Percentiles rank a stretch among this genome's conserved stretches.
phyloP scores from a whole-genome alignment of 2,888 invertebrate species.

The Drosophila mercatorum region DNA sequence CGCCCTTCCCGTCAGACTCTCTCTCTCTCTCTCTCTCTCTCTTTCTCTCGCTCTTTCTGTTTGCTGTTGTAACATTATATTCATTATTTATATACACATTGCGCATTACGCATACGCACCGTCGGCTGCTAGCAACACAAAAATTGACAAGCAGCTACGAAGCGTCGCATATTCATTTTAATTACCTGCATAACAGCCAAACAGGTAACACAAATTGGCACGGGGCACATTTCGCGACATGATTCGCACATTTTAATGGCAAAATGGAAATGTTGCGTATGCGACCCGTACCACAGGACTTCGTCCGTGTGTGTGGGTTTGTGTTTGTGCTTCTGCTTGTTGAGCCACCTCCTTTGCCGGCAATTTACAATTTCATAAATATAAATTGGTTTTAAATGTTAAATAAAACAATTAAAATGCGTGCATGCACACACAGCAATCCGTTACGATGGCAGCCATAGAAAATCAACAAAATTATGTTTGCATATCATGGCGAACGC shows the following conservation, averaged over 20 bases:
- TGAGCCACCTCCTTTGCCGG: conserved; percentile 15
- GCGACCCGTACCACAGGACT: conserved; percentile 28
- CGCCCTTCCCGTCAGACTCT: neutral
- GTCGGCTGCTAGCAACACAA: conserved; percentile 40
- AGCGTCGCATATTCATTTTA: conserved; percentile 63
- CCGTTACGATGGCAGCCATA: conserved; percentile 21
- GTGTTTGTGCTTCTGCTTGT: conserved; percentile 11
- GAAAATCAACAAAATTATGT: conserved; percentile 53
- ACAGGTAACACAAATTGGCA: conserved; percentile 55
- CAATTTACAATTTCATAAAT: conserved; percentile 76
- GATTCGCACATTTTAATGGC: conserved; percentile 65
- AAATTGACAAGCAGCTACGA: conserved; percentile 56
- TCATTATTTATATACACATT: conserved; percentile 71
- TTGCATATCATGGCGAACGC: conserved; percentile 52
- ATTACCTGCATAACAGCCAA: conserved; percentile 71
- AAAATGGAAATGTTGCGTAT: conserved; percentile 70
- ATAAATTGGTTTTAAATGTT: conserved; percentile 81
- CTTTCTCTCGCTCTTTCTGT: neutral
- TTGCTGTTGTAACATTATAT: conserved; percentile 45
- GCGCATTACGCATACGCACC: conserved; percentile 59
- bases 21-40: too few relatives aligned
- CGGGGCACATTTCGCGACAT: conserved; percentile 56
- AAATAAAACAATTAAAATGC: conserved; percentile 78
- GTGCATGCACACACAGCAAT: conserved; percentile 11
- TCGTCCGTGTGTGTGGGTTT: neutral